Base-by-base conservation (phyloP, 2,113 vertebrate species). In the Puffinus mauretanicus region DNA sequence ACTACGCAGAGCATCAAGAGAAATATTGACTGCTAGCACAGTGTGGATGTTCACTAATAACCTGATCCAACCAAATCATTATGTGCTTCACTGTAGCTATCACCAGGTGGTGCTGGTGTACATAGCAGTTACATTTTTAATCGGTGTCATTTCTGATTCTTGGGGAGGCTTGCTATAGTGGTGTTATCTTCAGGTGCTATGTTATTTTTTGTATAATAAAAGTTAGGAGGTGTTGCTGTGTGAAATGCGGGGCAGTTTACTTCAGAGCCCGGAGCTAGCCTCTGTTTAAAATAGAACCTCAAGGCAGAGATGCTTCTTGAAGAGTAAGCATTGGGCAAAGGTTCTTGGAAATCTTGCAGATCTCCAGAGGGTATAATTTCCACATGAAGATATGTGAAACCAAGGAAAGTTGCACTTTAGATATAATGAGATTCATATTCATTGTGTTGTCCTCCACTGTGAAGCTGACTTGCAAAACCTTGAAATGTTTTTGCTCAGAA, bases 71-170 rank as follows among this genome's bases (percentile, higher is more conserved):
- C 36, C 26, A 21, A 55, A 42, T 62, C 25, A 38, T 47, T 44
- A 19, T 42, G 27, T 54, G 26, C 54, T 65, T 75, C 10, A 1
- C 10, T 3, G 42, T 46, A 57, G 42, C 61, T 47, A 26, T 64
- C 94, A 73, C 61, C 61, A 75, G 81, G 61, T 86, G 81, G 66
- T 54, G 38, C 54, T 86, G 70, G 27, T 65, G 65, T 62, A 21
- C 9, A 5, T 1, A 78, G 25, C 24, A 0, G 0, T n/a, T 58
- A 22, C 2, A 1, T 52, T 86, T 72, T 72, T 42, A 25, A 25
- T 29, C 49, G n/a, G 11, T 51, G 42, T 47, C 3, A 4, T 6
- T 79, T 76, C 40, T 69, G 26, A 4, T 73, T 82, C 34, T 44
- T 52, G 6, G 3, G 19, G 40, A 54, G 22, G 16, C 15, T 49